These are phyloP conservation scores for Leptobrachium leishanense DNA, from an alignment of 2,113 vertebrate genomes.

Conservation along the genomic window DNA sequence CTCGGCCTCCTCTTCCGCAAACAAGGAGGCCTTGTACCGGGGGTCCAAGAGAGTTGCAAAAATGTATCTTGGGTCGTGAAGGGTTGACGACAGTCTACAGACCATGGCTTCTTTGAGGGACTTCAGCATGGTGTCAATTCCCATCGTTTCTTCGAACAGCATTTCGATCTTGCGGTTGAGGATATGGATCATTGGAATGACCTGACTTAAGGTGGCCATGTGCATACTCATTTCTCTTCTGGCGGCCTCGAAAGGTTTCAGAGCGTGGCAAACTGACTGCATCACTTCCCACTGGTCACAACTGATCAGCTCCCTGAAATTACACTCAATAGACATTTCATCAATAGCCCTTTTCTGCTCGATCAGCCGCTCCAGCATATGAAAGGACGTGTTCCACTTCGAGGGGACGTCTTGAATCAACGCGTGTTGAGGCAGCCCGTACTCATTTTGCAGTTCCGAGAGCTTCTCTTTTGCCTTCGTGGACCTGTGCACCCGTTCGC, in stretches of 20 bases:
- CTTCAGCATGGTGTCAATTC: conserved; percentile 94
- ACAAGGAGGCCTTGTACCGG: conserved; percentile 92
- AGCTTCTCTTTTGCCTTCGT: conserved; percentile 85
- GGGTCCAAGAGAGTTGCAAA: conserved; percentile 96
- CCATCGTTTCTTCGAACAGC: conserved; percentile 93
- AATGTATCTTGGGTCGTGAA: conserved; percentile 85
- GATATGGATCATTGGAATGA: conserved; percentile 96
- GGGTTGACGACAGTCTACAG: conserved; percentile 80
- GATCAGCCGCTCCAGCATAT: conserved; percentile 91
- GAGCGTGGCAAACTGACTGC: conserved; percentile 90
- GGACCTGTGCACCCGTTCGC: conserved; percentile 89
- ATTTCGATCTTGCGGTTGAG: conserved; percentile 91
- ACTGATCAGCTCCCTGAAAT: conserved; percentile 92
- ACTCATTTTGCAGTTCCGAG: conserved; percentile 79
- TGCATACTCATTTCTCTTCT: conserved; percentile 89
- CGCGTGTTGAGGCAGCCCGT: conserved; percentile 84
- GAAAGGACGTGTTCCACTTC: conserved; percentile 89
- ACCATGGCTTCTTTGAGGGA: conserved; percentile 92
- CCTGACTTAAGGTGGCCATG: conserved; percentile 88
- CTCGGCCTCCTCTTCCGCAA: conserved; percentile 92
- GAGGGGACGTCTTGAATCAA: conserved; percentile 91
- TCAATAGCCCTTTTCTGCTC: conserved; percentile 91
- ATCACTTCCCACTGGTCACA: conserved; percentile 98
- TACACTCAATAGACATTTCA: conserved; percentile 89
- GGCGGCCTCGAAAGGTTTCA: conserved; percentile 90